Conservation (phyloP, 1,140 invertebrate genomes). For the Zophobas morio region DNA sequence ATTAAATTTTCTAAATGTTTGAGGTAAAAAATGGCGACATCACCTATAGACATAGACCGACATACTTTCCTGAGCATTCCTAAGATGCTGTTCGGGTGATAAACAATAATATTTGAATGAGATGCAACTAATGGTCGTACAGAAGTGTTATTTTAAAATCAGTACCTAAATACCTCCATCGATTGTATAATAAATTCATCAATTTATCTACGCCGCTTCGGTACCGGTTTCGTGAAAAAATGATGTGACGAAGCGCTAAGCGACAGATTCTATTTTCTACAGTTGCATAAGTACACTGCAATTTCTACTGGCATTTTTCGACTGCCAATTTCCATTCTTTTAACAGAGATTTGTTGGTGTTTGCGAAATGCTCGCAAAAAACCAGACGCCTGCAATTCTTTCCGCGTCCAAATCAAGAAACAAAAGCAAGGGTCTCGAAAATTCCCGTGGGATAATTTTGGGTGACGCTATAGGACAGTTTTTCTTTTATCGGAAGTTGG, state of each 20-base stretch:
- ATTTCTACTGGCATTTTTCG: conserved; percentile 24
- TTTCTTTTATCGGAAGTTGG: neutral
- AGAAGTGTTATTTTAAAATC: conserved; percentile 46
- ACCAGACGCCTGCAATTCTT: conserved; percentile 41
- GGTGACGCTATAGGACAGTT: neutral
- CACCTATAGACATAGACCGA: conserved; percentile 1
- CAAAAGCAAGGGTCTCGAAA: conserved; percentile 18
- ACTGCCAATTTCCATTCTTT: conserved; percentile 13
- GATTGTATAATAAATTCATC: conserved; percentile 48
- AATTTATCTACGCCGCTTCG: conserved; percentile 37
- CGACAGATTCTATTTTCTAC: conserved; percentile 13
- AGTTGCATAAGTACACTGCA: conserved; percentile 42
- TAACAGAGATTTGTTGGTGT: conserved; percentile 23
- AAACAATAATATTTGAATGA: conserved; percentile 40
- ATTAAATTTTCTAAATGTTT: conserved; percentile 37
- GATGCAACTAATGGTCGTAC: conserved; percentile 38
- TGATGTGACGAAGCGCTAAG: neutral
- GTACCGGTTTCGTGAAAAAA: conserved; percentile 43
- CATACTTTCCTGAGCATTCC: conserved; percentile 33
- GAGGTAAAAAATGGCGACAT: conserved; percentile 30
- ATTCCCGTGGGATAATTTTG: conserved; percentile 47
- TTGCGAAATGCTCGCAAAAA: conserved; percentile 16
- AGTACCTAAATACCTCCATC: conserved; percentile 42
- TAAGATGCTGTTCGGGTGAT: conserved; percentile 21
- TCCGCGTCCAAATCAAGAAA: conserved; percentile 34